Base-by-base conservation (phyloP, 2,113 vertebrate genomes). In the Trogon surrucura region DNA sequence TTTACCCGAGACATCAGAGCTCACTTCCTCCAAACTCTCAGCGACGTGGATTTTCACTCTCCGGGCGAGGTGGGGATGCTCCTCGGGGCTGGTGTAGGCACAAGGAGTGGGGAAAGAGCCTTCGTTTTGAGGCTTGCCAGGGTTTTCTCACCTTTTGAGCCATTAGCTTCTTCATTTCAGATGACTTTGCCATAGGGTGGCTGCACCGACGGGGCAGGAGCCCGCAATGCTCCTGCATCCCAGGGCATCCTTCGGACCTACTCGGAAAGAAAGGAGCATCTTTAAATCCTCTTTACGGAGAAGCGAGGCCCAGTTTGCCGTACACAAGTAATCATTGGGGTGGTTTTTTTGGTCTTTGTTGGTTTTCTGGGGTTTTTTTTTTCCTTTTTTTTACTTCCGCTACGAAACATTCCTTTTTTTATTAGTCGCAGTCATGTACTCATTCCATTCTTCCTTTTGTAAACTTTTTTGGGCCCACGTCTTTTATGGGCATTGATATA, bases 391-490 rank as follows among this genome's bases (percentile, higher is more conserved):
- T 94, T 65, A 45, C 82, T 93, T 97, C 86, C 29, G 0, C 69
- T 95, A 91, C 60, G 81, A 95, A 97, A 97, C 98, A 98, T 98
- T 98, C 98, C 98, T 97, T 96, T 98, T 96, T 97, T 94, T 91
- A 80, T 95, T 93, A 95, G 96, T 84, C 91, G 20, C 62, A 22
- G 97, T 97, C 97, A 91, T 64, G 91, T 96, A 97, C 94, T 97
- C 98, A 98, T 98, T 98, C 98, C 98, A 97, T 96, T 96, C 94
- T 97, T 97, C 96, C 95, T 97, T 98, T 98, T 98, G 96, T 98
- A 98, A 97, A 98, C 97, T 96, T 97, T 93, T 97, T 97, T 93
- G 97, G 97, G 98, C 97, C 98, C 97, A 96, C 64, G 0, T 92
- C 95, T 98, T 98, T 97, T 95, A 96, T 27, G 97, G 98, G 98